Conservation (phyloP, 2,797 vertebrate species). For the Phyllotis vaccarum region DNA sequence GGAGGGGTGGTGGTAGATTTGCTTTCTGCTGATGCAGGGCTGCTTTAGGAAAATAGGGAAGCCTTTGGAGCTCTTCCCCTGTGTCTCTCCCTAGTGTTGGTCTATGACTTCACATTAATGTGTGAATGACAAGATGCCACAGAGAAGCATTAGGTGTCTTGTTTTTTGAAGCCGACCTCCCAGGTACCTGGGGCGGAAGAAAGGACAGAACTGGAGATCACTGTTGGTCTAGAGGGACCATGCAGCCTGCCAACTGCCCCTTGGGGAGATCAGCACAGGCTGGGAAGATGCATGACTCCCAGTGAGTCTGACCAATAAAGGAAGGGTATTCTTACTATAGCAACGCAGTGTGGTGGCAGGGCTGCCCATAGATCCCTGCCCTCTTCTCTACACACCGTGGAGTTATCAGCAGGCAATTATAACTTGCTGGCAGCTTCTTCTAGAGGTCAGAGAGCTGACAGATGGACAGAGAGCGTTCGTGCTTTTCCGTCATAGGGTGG, state of each 20-base stretch:
- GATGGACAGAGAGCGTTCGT: slow-evolving; percentile 55
- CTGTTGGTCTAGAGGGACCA: slow-evolving; percentile 53
- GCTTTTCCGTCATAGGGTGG: not conserved
- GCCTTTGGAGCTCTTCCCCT: slow-evolving; percentile 61
- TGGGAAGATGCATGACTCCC: slow-evolving; percentile 68
- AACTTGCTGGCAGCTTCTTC: slow-evolving; percentile 60
- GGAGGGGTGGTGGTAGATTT: not conserved
- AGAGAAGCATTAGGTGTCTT: slow-evolving; percentile 73
- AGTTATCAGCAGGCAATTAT: slow-evolving; percentile 84
- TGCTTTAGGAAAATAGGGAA: slow-evolving; percentile 23
- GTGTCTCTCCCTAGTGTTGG: slow-evolving; percentile 64
- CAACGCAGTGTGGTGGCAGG: slow-evolving; percentile 20
- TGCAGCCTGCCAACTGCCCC: slow-evolving; percentile 61
- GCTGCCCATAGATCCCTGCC: slow-evolving; percentile 72
- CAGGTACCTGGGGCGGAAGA: not conserved
- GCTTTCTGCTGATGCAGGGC: slow-evolving; percentile 25
- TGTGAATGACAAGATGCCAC: slow-evolving; percentile 75
- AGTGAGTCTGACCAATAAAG: slow-evolving; percentile 76
- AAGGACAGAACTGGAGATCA: slow-evolving; percentile 55
- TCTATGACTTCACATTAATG: slow-evolving; percentile 79
- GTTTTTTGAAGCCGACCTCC: slow-evolving; percentile 23
- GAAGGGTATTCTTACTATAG: slow-evolving; percentile 75
- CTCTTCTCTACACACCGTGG: slow-evolving; percentile 53
- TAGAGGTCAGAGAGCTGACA: slow-evolving; percentile 52
- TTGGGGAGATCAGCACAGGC: slow-evolving; percentile 64